phyloP scores from a whole-genome alignment of 2,888 invertebrate genomes.

The Eueremaeus valkanovi region DNA sequence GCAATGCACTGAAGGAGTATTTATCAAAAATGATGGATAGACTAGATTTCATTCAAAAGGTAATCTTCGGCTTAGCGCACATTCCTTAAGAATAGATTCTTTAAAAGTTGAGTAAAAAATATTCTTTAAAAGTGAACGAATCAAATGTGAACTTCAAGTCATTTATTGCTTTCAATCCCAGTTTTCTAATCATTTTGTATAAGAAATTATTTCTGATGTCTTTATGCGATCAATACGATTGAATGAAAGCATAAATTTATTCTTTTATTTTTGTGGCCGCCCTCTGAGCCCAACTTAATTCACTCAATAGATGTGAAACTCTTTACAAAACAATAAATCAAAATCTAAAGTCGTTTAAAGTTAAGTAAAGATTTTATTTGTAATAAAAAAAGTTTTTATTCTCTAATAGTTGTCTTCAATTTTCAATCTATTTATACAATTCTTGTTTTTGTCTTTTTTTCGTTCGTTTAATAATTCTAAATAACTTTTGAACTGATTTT shows the following conservation, averaged over 20 bases:
- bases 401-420: background rate
- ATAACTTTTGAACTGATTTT: too few relatives aligned
- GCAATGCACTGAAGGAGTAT: background rate
- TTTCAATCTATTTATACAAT: too few relatives aligned
- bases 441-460: too few relatives aligned
- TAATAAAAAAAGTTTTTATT: background rate
- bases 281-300: background rate
- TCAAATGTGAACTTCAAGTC: slow-evolving; percentile 1
- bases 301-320: background rate
- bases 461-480: too few relatives aligned
- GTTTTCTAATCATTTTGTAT: background rate
- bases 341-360: background rate
- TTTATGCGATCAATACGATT: background rate
- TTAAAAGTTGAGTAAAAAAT: background rate
- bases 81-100: background rate
- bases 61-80: background rate
- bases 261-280: background rate
- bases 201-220: slow-evolving; percentile 6
- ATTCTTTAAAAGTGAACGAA: background rate
- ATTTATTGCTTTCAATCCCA: slow-evolving; percentile 3
- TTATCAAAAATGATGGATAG: slow-evolving; percentile 4
- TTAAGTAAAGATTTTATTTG: background rate
- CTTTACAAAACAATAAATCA: background rate
- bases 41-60: slow-evolving; percentile 8
- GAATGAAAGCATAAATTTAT: slow-evolving; percentile 5